Evolutionary conservation across 2,888 invertebrate genomes (phyloP).

Genomic region (Lasioglossum villosulum): DNA sequence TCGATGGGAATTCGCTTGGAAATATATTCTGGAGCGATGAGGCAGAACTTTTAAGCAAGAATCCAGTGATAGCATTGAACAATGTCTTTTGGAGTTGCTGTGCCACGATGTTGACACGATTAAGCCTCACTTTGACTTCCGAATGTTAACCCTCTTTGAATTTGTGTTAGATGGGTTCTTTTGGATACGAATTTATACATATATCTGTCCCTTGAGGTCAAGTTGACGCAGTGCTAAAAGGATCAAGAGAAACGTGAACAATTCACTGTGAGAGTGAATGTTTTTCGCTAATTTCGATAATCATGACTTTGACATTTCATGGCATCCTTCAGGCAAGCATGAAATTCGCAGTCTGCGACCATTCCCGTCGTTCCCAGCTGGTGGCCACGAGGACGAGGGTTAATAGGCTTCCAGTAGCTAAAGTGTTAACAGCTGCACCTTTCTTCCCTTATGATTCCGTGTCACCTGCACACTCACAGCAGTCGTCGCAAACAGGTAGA

Average conservation of each 20-base stretch:
- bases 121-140: too few species aligned
- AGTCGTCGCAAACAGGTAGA: not conserved
- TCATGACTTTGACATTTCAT: too few species aligned
- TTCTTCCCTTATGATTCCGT: not conserved
- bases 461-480: constrained; percentile 14
- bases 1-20: not conserved
- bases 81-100: not conserved
- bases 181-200: not conserved
- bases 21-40: not conserved
- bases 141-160: too few species aligned
- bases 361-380: not conserved
- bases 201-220: not conserved
- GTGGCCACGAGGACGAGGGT: not conserved
- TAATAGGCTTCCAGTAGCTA: not conserved
- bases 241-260: not conserved
- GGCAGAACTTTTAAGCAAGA: too few species aligned
- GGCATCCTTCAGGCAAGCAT: not conserved
- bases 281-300: too few species aligned
- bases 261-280: too few species aligned
- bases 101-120: not conserved
- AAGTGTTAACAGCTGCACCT: constrained; percentile 7
- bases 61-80: too few species aligned
- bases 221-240: not conserved
- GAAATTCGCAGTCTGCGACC: not conserved
- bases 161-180: too few species aligned